Percentiles rank a stretch among this genome's conserved stretches.
Evolutionary conservation across 2,888 invertebrate species (phyloP).

Genomic region (Serripes groenlandicus): DNA sequence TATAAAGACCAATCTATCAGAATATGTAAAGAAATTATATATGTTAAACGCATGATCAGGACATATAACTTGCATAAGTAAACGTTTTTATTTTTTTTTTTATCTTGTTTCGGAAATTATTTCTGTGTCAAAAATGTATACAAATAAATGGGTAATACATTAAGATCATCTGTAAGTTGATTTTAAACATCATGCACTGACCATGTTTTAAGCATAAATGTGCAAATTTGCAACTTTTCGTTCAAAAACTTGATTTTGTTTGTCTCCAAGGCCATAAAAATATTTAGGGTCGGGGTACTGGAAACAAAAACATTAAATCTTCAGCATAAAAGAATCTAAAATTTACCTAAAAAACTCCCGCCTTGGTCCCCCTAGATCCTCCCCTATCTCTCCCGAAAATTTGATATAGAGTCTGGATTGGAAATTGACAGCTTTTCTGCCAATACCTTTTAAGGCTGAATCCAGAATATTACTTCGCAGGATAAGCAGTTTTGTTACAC

Average conservation of each 20-base stretch:
- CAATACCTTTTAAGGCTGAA: constrained; percentile 22
- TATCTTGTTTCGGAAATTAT: no score
- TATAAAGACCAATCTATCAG: not conserved
- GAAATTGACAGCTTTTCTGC: constrained; percentile 1
- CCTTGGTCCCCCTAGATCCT: constrained; percentile 45
- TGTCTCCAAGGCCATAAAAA: no score
- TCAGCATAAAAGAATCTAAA: constrained; percentile 6
- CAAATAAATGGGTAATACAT: no score
- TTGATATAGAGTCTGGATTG: constrained; percentile 33
- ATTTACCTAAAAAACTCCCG: constrained; percentile 45
- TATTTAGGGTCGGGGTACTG: no score
- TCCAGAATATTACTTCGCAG: constrained; percentile 20
- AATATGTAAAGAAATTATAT: not conserved
- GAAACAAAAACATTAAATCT: not conserved
- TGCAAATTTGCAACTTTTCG: no score
- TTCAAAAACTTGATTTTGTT: no score
- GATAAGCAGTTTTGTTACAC: constrained; percentile 9
- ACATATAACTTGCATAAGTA: not conserved
- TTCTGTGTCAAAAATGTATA: no score
- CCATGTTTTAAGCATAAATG: no score
- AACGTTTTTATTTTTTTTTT: no score
- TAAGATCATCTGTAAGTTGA: no score
- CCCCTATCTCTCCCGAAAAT: constrained; percentile 37
- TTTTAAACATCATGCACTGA: no score
- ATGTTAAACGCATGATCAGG: not conserved